These are phyloP conservation scores for Neuroscelio doddi DNA, from an alignment of 2,888 invertebrate genomes.

Conservation along the genomic window DNA sequence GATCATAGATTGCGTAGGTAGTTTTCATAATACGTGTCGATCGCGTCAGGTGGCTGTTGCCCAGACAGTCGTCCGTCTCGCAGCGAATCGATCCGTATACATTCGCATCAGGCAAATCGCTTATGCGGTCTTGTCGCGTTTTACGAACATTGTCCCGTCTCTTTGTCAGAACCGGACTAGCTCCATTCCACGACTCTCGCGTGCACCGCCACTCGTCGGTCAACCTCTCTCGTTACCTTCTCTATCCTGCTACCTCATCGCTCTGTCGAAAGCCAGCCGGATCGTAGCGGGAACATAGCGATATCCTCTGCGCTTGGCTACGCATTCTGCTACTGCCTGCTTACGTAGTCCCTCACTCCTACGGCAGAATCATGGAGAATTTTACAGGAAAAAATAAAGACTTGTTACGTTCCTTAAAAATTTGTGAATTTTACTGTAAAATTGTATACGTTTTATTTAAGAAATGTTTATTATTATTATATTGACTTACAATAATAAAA, in stretches of 20 bases:
- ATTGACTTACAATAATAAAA: no score
- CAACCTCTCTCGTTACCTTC: constrained; percentile 4
- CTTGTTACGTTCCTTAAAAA: no score
- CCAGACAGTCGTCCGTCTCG: background rate
- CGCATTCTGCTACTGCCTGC: no score
- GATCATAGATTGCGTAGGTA: background rate
- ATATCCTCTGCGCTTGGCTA: no score
- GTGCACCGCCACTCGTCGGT: constrained; percentile 3
- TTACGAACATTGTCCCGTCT: constrained; percentile 19
- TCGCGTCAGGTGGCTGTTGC: constrained; percentile 11
- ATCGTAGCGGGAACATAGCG: no score
- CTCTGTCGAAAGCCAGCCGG: constrained; percentile 1
- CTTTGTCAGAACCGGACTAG: constrained; percentile 16
- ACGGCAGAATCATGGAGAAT: no score
- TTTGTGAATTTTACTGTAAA: no score
- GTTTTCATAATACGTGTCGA: constrained; percentile 8
- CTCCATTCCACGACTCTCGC: constrained; percentile 21
- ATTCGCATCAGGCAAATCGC: constrained; percentile 1
- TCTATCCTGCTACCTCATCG: background rate
- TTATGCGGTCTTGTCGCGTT: constrained; percentile 5
- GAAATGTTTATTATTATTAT: no score
- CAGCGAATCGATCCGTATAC: background rate
- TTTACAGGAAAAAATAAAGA: no score
- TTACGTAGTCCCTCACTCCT: no score
- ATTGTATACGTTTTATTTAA: no score